These are phyloP conservation scores for Euplagia quadripunctaria DNA, from an alignment of 2,888 invertebrate genomes.

Conservation along the genomic window DNA sequence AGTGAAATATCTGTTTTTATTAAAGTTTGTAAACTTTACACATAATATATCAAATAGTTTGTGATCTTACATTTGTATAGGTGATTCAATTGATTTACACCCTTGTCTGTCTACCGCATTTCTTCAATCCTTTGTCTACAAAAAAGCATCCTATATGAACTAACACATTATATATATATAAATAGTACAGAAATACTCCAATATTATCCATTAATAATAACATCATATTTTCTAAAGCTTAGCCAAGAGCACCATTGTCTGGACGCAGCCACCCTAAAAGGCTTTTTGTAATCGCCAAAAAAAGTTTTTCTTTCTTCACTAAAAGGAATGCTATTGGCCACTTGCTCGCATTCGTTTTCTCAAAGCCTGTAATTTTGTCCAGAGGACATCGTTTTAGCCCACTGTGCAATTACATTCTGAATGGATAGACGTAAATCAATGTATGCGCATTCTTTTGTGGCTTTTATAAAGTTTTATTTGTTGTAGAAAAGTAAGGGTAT, in stretches of 20 bases:
- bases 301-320: constrained; percentile 50
- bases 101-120: too few relatives aligned
- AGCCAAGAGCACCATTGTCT: constrained; percentile 56
- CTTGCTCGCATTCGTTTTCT: constrained; percentile 62
- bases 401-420: constrained; percentile 67
- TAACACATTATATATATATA: neutral
- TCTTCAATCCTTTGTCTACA: too few relatives aligned
- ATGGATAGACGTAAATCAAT: constrained; percentile 64
- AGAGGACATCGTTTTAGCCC: constrained; percentile 61
- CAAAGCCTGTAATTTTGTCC: constrained; percentile 56
- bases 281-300: constrained; percentile 56
- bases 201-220: constrained; percentile 59
- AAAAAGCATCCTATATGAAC: neutral
- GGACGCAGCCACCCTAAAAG: constrained; percentile 53
- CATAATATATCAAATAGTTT: too few relatives aligned
- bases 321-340: constrained; percentile 60
- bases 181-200: constrained; percentile 19
- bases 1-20: too few relatives aligned
- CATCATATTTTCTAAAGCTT: constrained; percentile 51
- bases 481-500: neutral
- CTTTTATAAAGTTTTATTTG: constrained; percentile 18
- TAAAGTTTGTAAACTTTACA: too few relatives aligned
- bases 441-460: constrained; percentile 44
- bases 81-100: too few relatives aligned
- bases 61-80: too few relatives aligned